Conservation (phyloP, 2,888 invertebrate species). For the Gnatocerus cornutus region DNA sequence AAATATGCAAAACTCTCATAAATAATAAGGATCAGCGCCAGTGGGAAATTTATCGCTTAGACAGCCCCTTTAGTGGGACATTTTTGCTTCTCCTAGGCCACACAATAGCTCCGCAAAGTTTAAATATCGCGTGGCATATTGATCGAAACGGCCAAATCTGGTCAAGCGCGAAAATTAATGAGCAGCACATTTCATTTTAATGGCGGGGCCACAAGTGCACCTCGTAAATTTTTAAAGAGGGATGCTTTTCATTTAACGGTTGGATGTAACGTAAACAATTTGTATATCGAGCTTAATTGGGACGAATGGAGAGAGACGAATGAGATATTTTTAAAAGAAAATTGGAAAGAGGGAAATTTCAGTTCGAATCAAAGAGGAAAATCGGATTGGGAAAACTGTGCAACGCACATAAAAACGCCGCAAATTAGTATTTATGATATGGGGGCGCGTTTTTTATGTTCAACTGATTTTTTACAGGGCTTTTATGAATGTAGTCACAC, state of each 20-base stretch:
- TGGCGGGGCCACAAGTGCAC: conserved; percentile 42
- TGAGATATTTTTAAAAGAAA: too few species aligned
- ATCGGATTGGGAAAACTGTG: too few species aligned
- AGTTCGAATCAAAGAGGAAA: too few species aligned
- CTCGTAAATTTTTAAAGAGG: conserved; percentile 40
- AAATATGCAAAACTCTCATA: conserved; percentile 34
- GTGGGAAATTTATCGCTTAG: conserved; percentile 24
- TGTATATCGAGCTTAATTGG: conserved; percentile 14
- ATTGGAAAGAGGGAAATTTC: too few species aligned
- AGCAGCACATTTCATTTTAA: conserved; percentile 44
- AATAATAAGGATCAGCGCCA: conserved; percentile 23
- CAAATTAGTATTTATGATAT: too few species aligned
- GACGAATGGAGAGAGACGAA: conserved; percentile 3
- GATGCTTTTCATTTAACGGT: conserved; percentile 28
- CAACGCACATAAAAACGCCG: too few species aligned
- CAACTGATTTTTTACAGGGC: too few species aligned
- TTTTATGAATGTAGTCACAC: too few species aligned
- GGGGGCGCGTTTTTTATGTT: too few species aligned
- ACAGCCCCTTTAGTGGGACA: conserved; percentile 1
- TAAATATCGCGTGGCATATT: conserved; percentile 35
- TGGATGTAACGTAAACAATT: conserved; percentile 24
- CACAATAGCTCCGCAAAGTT: conserved; percentile 23
- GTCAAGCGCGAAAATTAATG: conserved; percentile 44
- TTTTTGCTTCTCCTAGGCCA: conserved; percentile 21
- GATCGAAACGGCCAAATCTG: conserved; percentile 38